Conservation (phyloP, 2,888 invertebrate species). For the Axea sp. region DNA sequence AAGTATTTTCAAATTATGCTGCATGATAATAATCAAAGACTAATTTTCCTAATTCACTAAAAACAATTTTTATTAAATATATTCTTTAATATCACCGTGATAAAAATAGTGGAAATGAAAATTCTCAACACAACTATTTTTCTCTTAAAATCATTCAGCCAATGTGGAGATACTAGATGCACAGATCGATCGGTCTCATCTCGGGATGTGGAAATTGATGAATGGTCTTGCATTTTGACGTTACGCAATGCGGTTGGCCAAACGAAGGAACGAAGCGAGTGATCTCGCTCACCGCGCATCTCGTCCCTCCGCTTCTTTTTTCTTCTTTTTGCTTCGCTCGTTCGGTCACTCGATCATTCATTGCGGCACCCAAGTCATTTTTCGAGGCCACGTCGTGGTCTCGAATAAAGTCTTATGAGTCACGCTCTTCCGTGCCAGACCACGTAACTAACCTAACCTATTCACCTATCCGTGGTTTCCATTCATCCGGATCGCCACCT, state of each 20-base stretch:
- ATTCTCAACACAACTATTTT: too few relatives aligned
- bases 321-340: slow-evolving; percentile 30
- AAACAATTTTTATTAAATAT: too few relatives aligned
- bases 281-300: slow-evolving; percentile 26
- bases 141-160: too few relatives aligned
- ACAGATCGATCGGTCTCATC: background rate
- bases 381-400: slow-evolving; percentile 65
- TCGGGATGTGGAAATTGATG: slow-evolving; percentile 54
- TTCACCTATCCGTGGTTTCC: slow-evolving; percentile 54
- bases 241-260: slow-evolving; percentile 53
- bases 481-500: slow-evolving; percentile 37
- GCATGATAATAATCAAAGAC: too few relatives aligned
- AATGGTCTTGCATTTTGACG: slow-evolving; percentile 55
- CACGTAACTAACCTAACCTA: slow-evolving; percentile 58
- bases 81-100: too few relatives aligned
- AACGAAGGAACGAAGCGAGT: slow-evolving; percentile 32
- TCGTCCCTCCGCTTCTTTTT: slow-evolving; percentile 19
- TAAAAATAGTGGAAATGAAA: too few relatives aligned
- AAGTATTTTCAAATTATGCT: too few relatives aligned
- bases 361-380: slow-evolving; percentile 63
- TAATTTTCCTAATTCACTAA: too few relatives aligned
- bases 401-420: slow-evolving; percentile 65
- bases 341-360: slow-evolving; percentile 65
- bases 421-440: slow-evolving; percentile 55
- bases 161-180: too few relatives aligned